phyloP scores from a whole-genome alignment of 2,797 vertebrate genomes.

The Avahi laniger region DNA sequence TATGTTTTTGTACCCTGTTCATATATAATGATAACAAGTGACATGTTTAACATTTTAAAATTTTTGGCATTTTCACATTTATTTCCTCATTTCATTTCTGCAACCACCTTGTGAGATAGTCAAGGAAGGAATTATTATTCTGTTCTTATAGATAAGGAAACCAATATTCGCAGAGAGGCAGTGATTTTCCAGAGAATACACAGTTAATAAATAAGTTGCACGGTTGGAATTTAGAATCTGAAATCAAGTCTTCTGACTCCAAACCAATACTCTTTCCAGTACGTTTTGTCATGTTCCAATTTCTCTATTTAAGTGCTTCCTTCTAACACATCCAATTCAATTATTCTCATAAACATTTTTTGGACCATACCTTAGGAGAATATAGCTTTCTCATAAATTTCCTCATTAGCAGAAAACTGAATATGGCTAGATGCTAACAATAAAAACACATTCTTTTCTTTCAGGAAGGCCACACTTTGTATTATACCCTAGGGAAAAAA shows the following conservation, averaged over 20 bases:
- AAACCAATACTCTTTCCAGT: background rate
- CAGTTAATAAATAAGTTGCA: background rate
- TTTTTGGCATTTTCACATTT: background rate
- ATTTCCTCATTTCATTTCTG: background rate
- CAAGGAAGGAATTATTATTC: background rate
- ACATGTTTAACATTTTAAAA: background rate
- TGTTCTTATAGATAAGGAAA: background rate
- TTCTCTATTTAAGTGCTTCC: background rate
- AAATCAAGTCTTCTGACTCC: background rate
- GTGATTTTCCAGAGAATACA: background rate
- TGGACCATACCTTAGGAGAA: background rate
- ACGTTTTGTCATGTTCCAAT: background rate
- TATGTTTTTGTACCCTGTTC: background rate
- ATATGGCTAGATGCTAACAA: background rate
- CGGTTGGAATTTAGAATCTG: background rate
- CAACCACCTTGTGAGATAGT: background rate
- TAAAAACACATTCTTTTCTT: background rate
- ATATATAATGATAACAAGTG: background rate
- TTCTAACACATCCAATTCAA: background rate
- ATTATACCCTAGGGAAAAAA: background rate
- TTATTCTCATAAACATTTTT: background rate
- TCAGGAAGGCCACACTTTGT: background rate
- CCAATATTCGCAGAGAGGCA: background rate
- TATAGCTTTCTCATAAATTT: background rate
- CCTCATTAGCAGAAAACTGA: background rate